phyloP scores from a whole-genome alignment of 2,113 vertebrate species.

The Holacanthus passer region DNA sequence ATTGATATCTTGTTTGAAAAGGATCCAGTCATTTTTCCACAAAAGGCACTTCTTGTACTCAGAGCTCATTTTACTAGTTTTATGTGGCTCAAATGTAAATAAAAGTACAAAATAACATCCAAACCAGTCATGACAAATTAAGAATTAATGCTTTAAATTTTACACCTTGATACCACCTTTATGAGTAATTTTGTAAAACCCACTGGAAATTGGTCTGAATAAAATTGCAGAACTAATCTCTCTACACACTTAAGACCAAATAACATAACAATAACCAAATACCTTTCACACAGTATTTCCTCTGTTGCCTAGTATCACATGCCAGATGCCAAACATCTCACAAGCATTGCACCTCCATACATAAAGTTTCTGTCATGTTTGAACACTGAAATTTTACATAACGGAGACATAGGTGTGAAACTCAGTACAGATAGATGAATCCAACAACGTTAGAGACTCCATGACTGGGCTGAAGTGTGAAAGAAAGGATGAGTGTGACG shows the following conservation, averaged over 20 bases:
- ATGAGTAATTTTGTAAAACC: neutral
- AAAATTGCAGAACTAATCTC: neutral
- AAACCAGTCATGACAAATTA: too few species aligned
- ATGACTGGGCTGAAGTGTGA: conserved; percentile 36
- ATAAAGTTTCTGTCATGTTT: conserved; percentile 19
- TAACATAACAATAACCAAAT: conserved; percentile 25
- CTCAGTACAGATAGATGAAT: conserved; percentile 4
- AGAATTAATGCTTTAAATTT: too few species aligned
- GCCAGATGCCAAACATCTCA: conserved; percentile 20
- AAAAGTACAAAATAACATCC: too few species aligned
- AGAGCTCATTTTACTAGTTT: neutral
- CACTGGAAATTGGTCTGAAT: neutral
- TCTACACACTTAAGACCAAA: neutral
- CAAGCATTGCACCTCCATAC: conserved; percentile 3
- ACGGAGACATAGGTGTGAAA: conserved; percentile 20
- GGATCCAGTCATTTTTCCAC: neutral
- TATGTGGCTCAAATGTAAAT: neutral
- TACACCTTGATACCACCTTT: too few species aligned
- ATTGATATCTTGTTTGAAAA: neutral
- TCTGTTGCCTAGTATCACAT: neutral
- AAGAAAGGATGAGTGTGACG: neutral
- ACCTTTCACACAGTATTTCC: neutral
- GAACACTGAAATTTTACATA: conserved; percentile 17
- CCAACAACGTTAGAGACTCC: conserved; percentile 9
- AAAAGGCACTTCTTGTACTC: neutral